phyloP scores from a whole-genome alignment of 2,113 vertebrate species.

The Leucosticte australis region DNA sequence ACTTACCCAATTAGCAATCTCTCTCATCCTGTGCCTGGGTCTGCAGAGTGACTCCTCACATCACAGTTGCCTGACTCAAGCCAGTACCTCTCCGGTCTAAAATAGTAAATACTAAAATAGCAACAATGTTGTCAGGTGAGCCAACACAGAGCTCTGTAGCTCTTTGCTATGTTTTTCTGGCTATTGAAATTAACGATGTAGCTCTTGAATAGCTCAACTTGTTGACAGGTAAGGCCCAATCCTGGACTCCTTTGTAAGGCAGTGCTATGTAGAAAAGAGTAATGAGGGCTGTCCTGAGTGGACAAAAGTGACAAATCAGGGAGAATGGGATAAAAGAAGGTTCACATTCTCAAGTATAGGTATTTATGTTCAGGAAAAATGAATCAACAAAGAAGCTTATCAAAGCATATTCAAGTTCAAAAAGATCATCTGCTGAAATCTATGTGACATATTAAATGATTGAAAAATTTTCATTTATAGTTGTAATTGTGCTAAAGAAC shows the following conservation, averaged over 20 bases:
- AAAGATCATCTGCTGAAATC: neutral
- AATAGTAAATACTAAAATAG: constrained; percentile 46
- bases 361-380: neutral
- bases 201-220: neutral
- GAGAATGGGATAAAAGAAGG: neutral
- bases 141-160: neutral
- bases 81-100: neutral
- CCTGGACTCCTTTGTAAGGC: neutral
- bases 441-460: neutral
- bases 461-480: neutral
- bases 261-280: neutral
- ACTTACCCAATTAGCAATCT: constrained; percentile 40
- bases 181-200: neutral
- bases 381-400: neutral
- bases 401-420: neutral
- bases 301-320: neutral
- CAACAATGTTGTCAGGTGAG: constrained; percentile 26
- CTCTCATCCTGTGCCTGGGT: constrained; percentile 57
- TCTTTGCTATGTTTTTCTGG: neutral
- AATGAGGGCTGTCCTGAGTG: neutral
- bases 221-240: neutral
- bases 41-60: neutral
- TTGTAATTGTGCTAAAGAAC: neutral
- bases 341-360: neutral
- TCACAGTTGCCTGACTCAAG: constrained; percentile 5